phyloP scores from a whole-genome alignment of 2,888 invertebrate genomes.

The Cremastobaeus sp. region DNA sequence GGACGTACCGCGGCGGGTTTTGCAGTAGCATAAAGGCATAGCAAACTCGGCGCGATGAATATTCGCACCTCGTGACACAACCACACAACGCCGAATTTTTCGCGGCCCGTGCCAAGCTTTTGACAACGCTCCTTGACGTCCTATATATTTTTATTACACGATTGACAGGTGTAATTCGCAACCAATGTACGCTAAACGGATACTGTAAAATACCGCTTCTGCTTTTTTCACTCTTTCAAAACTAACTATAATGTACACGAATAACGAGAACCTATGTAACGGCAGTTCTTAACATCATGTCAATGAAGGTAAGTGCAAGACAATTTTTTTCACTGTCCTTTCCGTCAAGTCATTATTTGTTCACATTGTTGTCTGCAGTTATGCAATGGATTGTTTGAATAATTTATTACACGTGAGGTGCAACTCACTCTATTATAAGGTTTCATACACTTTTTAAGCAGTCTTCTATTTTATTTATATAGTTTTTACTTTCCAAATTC shows the following conservation, averaged over 20 bases:
- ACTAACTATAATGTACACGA: constrained; percentile 25
- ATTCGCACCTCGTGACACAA: constrained; percentile 25
- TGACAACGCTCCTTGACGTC: constrained; percentile 2
- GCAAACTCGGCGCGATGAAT: constrained; percentile 16
- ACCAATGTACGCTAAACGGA: constrained; percentile 9
- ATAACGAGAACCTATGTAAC: neutral
- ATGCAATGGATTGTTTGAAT: constrained; percentile 46
- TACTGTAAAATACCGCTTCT: constrained; percentile 7
- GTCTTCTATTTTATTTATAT: too few relatives aligned
- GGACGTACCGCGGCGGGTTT: constrained; percentile 8
- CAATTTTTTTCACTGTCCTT: neutral
- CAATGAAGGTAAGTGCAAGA: constrained; percentile 52
- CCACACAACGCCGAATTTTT: constrained; percentile 5
- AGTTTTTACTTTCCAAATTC: too few relatives aligned
- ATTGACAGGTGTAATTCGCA: constrained; percentile 14
- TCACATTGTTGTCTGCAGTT: constrained; percentile 20
- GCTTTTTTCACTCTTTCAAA: constrained; percentile 4
- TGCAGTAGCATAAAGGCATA: constrained; percentile 1
- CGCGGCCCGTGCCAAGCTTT: constrained; percentile 2
- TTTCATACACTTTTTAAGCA: too few relatives aligned
- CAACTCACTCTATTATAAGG: too few relatives aligned
- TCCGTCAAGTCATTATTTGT: constrained; percentile 23
- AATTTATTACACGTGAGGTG: constrained; percentile 10
- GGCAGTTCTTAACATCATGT: constrained; percentile 42
- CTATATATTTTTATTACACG: neutral